These are phyloP conservation scores for Drosophila serrata DNA, from an alignment of 1,140 invertebrate species.

Conservation along the genomic window DNA sequence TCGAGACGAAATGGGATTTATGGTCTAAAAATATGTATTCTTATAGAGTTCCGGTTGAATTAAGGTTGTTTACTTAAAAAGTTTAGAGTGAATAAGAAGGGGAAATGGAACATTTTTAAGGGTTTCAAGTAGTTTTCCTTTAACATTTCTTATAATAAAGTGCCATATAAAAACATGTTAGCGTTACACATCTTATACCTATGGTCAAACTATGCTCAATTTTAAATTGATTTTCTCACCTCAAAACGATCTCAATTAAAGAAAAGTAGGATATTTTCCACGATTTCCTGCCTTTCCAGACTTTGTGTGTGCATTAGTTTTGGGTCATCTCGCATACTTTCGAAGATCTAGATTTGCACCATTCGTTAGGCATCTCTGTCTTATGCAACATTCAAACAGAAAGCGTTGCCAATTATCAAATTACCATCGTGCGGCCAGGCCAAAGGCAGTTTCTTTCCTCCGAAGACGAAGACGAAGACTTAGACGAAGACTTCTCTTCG, in stretches of 20 bases:
- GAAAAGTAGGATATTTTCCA: background rate
- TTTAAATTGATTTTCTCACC: background rate
- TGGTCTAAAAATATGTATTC: background rate
- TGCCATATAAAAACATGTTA: no score
- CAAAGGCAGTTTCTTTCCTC: slow-evolving; percentile 13
- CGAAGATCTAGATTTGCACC: background rate
- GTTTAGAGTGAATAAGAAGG: background rate
- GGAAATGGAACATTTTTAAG: no score
- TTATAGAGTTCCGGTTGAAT: background rate
- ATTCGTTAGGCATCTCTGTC: background rate
- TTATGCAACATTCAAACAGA: slow-evolving; percentile 46
- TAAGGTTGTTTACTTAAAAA: background rate
- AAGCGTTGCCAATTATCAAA: slow-evolving; percentile 52
- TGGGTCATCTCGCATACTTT: background rate
- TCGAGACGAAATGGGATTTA: background rate
- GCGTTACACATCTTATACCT: no score
- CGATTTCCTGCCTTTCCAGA: background rate
- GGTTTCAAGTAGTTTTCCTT: no score
- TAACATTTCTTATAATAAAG: no score
- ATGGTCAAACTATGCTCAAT: background rate
- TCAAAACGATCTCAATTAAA: background rate
- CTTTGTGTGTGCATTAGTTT: background rate
- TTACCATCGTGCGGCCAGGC: slow-evolving; percentile 30
- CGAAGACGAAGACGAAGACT: background rate
- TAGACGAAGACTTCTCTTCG: background rate